Percentiles rank a stretch among this genome's conserved stretches.
phyloP scores from a whole-genome alignment of 2,888 invertebrate species.

The Coenonympha arcania region DNA sequence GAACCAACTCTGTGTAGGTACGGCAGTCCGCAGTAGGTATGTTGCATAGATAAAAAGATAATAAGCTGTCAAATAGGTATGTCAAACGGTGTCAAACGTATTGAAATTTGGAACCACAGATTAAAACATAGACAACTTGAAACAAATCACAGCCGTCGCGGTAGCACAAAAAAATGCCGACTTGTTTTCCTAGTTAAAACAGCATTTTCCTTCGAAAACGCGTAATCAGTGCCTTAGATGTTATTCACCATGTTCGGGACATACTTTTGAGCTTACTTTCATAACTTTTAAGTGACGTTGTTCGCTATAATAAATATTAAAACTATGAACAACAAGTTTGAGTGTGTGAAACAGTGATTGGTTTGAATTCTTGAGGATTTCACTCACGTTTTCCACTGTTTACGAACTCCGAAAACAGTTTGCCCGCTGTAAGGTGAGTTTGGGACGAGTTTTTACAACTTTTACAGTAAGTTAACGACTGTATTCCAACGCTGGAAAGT shows the following conservation, averaged over 20 bases:
- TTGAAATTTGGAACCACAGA: too few relatives aligned
- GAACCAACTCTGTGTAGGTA: too few relatives aligned
- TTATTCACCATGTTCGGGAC: constrained; percentile 24
- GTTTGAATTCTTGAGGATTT: constrained; percentile 22
- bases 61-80: too few relatives aligned
- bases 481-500: constrained; percentile 20
- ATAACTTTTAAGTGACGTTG: constrained; percentile 6
- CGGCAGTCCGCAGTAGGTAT: too few relatives aligned
- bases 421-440: constrained; percentile 36
- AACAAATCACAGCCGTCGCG: too few relatives aligned
- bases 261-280: constrained; percentile 19
- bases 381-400: constrained; percentile 19
- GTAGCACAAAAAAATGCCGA: constrained; percentile 36
- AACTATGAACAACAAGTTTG: constrained; percentile 22
- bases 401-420: constrained; percentile 21
- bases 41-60: too few relatives aligned
- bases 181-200: constrained; percentile 34
- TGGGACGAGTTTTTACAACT: constrained; percentile 8
- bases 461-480: background rate
- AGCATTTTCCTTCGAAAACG: constrained; percentile 34
- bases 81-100: too few relatives aligned
- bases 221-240: constrained; percentile 32
- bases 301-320: constrained; percentile 13
- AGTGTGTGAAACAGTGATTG: constrained; percentile 29
- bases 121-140: too few relatives aligned